phyloP scores from a whole-genome alignment of 2,888 invertebrate species.

The Allophyes oxyacanthae region DNA sequence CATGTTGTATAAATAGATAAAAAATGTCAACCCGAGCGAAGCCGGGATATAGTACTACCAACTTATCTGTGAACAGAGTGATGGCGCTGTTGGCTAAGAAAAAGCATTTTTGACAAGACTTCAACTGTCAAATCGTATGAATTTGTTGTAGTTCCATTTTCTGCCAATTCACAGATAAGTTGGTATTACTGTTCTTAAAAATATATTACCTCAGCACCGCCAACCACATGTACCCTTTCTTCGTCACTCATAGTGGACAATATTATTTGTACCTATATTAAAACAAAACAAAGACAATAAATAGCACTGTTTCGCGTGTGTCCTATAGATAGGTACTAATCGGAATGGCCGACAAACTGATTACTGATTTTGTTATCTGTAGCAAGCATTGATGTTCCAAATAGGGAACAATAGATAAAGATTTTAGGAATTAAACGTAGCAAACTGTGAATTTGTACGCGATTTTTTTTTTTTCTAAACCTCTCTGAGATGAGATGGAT shows the following conservation, averaged over 20 bases:
- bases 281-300: neutral
- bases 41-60: too few species aligned
- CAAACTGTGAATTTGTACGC: neutral
- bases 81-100: too few species aligned
- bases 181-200: too few species aligned
- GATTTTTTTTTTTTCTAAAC: too few species aligned
- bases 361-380: slow-evolving; percentile 16
- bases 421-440: neutral
- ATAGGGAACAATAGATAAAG: neutral
- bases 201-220: neutral
- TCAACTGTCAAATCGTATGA: too few species aligned
- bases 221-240: slow-evolving; percentile 8
- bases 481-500: too few species aligned
- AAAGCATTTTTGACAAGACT: too few species aligned
- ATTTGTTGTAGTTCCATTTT: too few species aligned
- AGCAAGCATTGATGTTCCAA: neutral
- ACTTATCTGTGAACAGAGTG: too few species aligned
- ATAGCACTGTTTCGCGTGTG: neutral
- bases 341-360: neutral
- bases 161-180: too few species aligned
- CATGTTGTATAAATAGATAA: too few species aligned
- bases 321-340: neutral
- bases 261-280: neutral
- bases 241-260: neutral
- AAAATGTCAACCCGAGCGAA: too few species aligned